These are phyloP conservation scores for Tetrax tetrax DNA, from an alignment of 2,113 vertebrate genomes.

Conservation along the genomic window DNA sequence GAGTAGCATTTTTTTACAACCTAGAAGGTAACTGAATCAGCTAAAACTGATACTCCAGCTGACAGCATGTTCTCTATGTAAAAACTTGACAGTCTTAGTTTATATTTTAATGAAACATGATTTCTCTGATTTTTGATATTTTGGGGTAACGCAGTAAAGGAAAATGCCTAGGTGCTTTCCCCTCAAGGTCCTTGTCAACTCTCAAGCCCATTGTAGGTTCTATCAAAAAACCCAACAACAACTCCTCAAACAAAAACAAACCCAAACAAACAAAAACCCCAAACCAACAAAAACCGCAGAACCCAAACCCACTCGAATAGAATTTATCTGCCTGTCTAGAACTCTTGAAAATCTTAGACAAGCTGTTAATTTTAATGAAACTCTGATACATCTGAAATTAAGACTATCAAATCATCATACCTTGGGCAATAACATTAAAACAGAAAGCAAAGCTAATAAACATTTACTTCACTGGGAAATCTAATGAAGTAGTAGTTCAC, in stretches of 20 bases:
- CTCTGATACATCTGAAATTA: background rate
- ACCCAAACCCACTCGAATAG: background rate
- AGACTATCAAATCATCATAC: fast-evolving
- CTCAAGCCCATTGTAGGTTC: background rate
- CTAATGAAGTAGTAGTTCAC: background rate
- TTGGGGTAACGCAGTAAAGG: background rate
- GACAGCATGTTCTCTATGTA: background rate
- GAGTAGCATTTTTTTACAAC: background rate
- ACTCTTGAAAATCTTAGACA: background rate
- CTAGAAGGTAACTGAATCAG: background rate
- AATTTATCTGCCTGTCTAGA: background rate
- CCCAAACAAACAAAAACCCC: too few species aligned
- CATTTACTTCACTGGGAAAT: background rate
- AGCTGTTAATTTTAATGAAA: background rate
- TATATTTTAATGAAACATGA: background rate
- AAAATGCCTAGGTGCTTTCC: background rate
- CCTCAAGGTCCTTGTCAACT: background rate
- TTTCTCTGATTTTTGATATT: background rate
- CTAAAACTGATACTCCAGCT: background rate
- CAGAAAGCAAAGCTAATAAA: background rate
- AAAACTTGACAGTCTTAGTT: background rate
- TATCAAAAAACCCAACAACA: background rate
- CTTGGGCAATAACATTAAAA: background rate
- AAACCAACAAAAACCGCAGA: background rate
- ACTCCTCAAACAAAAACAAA: too few species aligned